Evolutionary conservation across 2,797 vertebrate species (phyloP).

Genomic region (Harpagifer antarcticus): DNA sequence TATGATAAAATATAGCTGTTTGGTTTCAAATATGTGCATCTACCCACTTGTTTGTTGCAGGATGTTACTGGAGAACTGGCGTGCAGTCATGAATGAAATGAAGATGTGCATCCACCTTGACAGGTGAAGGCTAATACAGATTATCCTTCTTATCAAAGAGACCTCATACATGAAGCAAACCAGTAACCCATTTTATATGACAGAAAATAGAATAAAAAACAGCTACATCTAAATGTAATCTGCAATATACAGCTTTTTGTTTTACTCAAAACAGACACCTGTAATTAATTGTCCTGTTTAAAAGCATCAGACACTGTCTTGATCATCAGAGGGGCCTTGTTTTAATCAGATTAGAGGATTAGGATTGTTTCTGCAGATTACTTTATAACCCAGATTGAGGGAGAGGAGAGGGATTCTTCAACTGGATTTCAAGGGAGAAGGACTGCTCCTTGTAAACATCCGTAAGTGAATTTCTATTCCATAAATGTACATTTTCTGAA

Average conservation of each 20-base stretch:
- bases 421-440: slow-evolving; percentile 67
- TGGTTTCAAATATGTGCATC: neutral
- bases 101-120: slow-evolving; percentile 69
- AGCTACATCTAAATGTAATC: neutral
- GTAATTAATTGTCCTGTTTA: slow-evolving; percentile 16
- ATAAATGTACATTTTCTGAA: slow-evolving; percentile 8
- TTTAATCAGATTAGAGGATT: slow-evolving; percentile 89
- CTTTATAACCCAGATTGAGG: slow-evolving; percentile 86
- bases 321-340: slow-evolving; percentile 55
- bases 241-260: neutral
- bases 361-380: slow-evolving; percentile 84
- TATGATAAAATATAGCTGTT: neutral
- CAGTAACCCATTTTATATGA: slow-evolving; percentile 56
- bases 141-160: slow-evolving; percentile 77
- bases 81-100: slow-evolving; percentile 55
- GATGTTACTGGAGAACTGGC: slow-evolving; percentile 37
- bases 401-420: slow-evolving; percentile 72
- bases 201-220: neutral
- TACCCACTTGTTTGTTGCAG: neutral
- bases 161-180: slow-evolving; percentile 54
- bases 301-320: slow-evolving; percentile 27
- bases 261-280: slow-evolving; percentile 33
- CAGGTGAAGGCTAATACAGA: slow-evolving; percentile 83
- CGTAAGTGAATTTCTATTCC: slow-evolving; percentile 71
- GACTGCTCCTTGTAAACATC: slow-evolving; percentile 63